Evolutionary conservation across 2,113 vertebrate species (phyloP), one percentile per base, ranked within the genome.

Genomic region (Phylloscopus trochiloides): DNA sequence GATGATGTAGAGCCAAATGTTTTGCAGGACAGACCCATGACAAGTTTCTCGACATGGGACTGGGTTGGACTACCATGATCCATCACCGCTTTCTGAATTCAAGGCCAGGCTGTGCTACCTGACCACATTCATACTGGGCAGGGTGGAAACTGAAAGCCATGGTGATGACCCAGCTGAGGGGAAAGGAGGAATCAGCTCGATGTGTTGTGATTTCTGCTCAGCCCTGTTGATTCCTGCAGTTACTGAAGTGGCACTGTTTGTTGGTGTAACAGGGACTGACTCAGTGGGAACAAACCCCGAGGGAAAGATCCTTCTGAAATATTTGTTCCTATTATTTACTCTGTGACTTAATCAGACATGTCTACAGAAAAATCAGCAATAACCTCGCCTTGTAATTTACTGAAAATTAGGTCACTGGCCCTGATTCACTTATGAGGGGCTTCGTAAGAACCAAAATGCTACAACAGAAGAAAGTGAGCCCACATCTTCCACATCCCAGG

Each of bases 321-420:
- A 94, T 90, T 93, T 95, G 86, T 86, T 92, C 94, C 92, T 88
- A 83, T 92, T 94, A 90, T 92, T 97, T 88, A 88, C 55, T 66
- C 91, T 70, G 72, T 28, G 65, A 75, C 40, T 90, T 94, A 77
- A 94, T 95, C 92, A 92, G 86, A 91, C 79, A 80, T 84, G 68
- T 80, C 45, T 86, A 38, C 57, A 90, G 76, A 92, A 94, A 88
- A 84, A 58, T 51, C 57, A 90, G 71, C 67, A 65, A 92, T 55
- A 67, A 80, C 7, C n/a, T 84, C 4, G 6, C 42, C 66, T 92
- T 4, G 7, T 63, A 54, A 47, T 66, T 95, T 93, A 92, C 92
- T 68, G 78, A 90, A 90, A 97, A 90, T 88, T 59, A 93, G 43
- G 61, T 93, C 82, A 92, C 7, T 4, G 6, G 63, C 16, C 48